A percentile compares a stretch with the other conserved stretches of the same genome.
phyloP scores from a whole-genome alignment of 2,797 vertebrate genomes.

The Pelobates cultripes region DNA sequence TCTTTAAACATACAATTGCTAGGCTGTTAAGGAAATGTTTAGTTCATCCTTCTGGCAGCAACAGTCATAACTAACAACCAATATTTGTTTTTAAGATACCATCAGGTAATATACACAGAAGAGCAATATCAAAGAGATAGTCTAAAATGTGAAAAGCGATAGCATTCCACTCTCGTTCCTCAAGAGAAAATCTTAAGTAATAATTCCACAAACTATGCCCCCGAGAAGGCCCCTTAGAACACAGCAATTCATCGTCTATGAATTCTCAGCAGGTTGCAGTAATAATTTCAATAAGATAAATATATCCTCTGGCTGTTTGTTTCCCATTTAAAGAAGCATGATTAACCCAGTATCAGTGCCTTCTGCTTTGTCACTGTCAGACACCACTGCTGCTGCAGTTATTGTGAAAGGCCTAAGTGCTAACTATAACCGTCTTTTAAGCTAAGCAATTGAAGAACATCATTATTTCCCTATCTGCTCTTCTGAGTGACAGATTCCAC shows the following conservation, averaged over 20 bases:
- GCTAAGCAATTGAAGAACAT: too few species aligned
- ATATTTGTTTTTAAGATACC: neutral
- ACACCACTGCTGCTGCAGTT: neutral
- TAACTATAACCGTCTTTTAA: neutral
- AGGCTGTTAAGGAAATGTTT: neutral
- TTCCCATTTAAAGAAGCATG: constrained; percentile 14
- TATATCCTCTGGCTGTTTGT: constrained; percentile 12
- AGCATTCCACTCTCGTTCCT: neutral
- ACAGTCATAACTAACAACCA: neutral
- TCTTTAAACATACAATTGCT: too few species aligned
- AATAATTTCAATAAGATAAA: constrained; percentile 7
- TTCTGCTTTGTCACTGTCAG: constrained; percentile 26
- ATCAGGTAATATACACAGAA: neutral
- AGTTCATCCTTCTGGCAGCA: neutral
- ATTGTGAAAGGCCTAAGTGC: neutral
- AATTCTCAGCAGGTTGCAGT: constrained; percentile 3
- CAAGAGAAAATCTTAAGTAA: neutral
- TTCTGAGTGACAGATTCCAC: too few species aligned
- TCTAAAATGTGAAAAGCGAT: neutral
- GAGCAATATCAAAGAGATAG: neutral
- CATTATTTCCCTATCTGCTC: too few species aligned
- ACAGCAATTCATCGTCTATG: constrained; percentile 18
- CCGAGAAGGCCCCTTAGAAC: neutral
- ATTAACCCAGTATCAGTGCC: neutral
- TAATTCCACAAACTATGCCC: neutral